Evolutionary conservation across 2,888 invertebrate genomes (phyloP).

Genomic region (Leptopilina myrica): DNA sequence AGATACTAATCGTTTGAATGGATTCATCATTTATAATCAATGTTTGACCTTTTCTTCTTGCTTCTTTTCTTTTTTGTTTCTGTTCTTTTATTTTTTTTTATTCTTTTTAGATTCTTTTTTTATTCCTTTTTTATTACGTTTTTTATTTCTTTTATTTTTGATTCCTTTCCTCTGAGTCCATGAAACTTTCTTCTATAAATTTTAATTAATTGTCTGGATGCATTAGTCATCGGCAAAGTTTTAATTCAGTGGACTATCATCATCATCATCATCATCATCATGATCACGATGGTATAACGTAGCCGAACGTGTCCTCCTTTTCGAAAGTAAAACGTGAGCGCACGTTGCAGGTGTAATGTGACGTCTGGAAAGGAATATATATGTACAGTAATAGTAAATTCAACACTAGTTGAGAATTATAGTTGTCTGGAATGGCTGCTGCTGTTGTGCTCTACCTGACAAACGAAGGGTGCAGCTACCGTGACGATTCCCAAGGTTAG

Average conservation of each 20-base stretch:
- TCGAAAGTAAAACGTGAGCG: conserved; percentile 25
- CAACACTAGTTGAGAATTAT: background rate
- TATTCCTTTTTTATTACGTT: background rate
- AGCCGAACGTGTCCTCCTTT: conserved; percentile 33
- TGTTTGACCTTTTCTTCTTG: background rate
- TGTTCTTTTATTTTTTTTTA: too few species aligned
- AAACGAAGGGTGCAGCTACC: conserved; percentile 69
- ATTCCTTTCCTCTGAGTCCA: too few species aligned
- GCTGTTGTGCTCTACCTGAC: conserved; percentile 66
- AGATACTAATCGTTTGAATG: too few species aligned
- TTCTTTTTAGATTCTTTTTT: too few species aligned
- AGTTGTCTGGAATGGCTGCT: conserved; percentile 47
- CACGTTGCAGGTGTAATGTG: conserved; percentile 28
- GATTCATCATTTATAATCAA: too few species aligned
- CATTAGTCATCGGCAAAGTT: conserved; percentile 18
- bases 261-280: background rate
- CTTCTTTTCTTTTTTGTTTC: too few species aligned
- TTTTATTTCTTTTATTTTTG: too few species aligned
- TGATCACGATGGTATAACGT: background rate
- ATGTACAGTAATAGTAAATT: background rate
- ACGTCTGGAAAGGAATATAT: conserved; percentile 22
- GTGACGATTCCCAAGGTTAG: conserved; percentile 73
- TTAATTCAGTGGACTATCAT: background rate
- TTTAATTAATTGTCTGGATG: background rate
- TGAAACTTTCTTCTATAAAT: too few species aligned